Evolutionary conservation across 2,888 invertebrate species (phyloP).

Genomic region (Coremacera marginata): DNA sequence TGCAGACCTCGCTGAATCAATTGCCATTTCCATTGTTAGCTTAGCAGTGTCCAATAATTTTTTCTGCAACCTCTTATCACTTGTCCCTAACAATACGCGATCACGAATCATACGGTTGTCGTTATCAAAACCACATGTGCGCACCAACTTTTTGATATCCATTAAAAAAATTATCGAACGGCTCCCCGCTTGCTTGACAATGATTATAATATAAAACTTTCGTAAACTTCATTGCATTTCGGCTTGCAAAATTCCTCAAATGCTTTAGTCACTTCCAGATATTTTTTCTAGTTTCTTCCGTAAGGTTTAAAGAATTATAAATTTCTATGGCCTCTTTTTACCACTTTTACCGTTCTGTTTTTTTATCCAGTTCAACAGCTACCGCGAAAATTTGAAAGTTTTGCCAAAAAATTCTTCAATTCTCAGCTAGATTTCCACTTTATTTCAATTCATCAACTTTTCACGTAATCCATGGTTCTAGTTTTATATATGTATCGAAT

Average conservation of each 20-base stretch:
- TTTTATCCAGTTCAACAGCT: neutral
- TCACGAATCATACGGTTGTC: too few relatives aligned
- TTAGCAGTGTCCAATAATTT: constrained; percentile 18
- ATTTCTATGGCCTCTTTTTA: constrained; percentile 54
- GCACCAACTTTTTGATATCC: too few relatives aligned
- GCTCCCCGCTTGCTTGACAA: constrained; percentile 42
- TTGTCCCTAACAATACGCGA: too few relatives aligned
- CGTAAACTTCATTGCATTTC: constrained; percentile 41
- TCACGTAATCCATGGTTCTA: neutral
- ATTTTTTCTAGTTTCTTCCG: constrained; percentile 17
- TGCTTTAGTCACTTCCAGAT: too few relatives aligned
- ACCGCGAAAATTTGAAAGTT: neutral
- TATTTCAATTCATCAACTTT: constrained; percentile 40
- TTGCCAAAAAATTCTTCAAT: too few relatives aligned
- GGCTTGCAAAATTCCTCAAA: constrained; percentile 22
- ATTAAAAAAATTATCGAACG: constrained; percentile 40
- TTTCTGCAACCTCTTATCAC: too few relatives aligned
- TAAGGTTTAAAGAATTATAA: constrained; percentile 49
- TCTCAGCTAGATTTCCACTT: constrained; percentile 26
- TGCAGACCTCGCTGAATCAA: constrained; percentile 28
- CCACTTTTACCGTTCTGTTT: constrained; percentile 34
- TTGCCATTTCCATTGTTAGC: constrained; percentile 26
- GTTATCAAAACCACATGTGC: too few relatives aligned
- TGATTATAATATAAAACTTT: constrained; percentile 41
- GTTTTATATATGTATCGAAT: neutral